Evolutionary conservation across 2,888 invertebrate genomes (phyloP), one percentile per base, ranked within the genome.

Genomic region (Agrotis ipsilon): DNA sequence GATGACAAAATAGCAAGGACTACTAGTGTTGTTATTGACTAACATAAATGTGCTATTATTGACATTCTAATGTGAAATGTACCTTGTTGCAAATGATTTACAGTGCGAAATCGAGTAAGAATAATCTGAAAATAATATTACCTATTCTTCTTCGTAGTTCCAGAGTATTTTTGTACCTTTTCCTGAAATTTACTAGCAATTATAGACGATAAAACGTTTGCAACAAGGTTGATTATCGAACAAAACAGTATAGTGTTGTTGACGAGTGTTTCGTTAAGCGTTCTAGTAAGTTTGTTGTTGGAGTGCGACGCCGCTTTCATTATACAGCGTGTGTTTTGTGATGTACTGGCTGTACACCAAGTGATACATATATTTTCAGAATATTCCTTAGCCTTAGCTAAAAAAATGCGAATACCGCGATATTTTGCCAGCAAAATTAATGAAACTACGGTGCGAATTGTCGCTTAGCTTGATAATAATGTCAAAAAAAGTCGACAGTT

Each of bases 231-330:
- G 60, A 68, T 59, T 73, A 73, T 80, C 75, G 81, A 83, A 83
- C 81, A 78, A 84, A 80, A 52, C 66, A 77, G 68, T 76, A 68
- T 75, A 78, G 69, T 72, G 78, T 83, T 83, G 85, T 84, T 83
- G 78, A 73, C 49, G 74, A 70, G 78, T 77, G 75, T 86, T 85
- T 83, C 81, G 81, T 82, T 82, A 79, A 60, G 81, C 80, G 84
- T 85, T 82, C 72, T 81, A 77, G 82, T 81, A 75, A 83, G 83
- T 85, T 85, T 86, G 84, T 88, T 86, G 88, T 86, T 88, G 79
- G 67, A 82, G 72, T 79, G 75, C 60, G 73, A 64, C 55, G 82
- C 68, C 81, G 85, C 84, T 86, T 82, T 73, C 74, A 75, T 65
- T 78, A 71, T 81, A 78, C 76, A 78, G 78, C 77, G 86, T 80